Evolutionary conservation across 53 echinoderm and acorn worm genomes (phyloP), one percentile per base, ranked within the genome.

Genomic region (Hippasteria phrygiana): DNA sequence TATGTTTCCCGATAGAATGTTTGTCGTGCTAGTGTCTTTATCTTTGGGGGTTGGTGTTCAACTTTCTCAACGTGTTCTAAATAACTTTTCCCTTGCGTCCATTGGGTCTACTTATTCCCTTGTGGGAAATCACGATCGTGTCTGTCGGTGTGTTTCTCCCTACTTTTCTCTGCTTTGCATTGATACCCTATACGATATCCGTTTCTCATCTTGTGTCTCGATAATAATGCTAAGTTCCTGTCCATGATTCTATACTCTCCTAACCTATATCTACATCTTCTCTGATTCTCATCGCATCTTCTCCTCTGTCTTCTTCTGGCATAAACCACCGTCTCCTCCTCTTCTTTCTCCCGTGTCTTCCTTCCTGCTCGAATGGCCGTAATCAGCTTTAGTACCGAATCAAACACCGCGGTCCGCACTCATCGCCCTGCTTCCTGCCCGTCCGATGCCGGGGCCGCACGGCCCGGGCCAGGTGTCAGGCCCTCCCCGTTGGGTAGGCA

Each of bases 291-390:
- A 14, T 67, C 34, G 67, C 12, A 3, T 7, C 73, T 4, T 43
- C 73, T 41, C 73, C n/a, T 43, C 43, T 73, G 41, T 73, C 41
- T 27, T 73, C 41, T 27, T 73, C 43, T 73, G 18, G 77, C 77
- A 5, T 35, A 24, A 75, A 7, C 35, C 29, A 32, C 29, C 46
- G 54, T 77, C 35, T 55, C 76, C n/a, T 76, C 41, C 63, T 80
- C 56, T 51, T 80, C 63, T 62, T 78, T 45, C 41, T 40, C 12
- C 20, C 26, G 85, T 64, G 42, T 85, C 70, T 70, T 69, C 85
- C 85, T 85, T 85, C 85, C 85, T 85, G 85, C 70, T 71, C 85
- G 85, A 71, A 85, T 85, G 85, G n/a, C 85, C 67, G 22, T 85
- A 85, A 85, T 85, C 85, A 85, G 85, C 85, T 85, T 85, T 85